Percentiles rank a stretch among this genome's conserved stretches.
phyloP scores from a whole-genome alignment of 2,797 vertebrate genomes.

The Hemibagrus guttatus region DNA sequence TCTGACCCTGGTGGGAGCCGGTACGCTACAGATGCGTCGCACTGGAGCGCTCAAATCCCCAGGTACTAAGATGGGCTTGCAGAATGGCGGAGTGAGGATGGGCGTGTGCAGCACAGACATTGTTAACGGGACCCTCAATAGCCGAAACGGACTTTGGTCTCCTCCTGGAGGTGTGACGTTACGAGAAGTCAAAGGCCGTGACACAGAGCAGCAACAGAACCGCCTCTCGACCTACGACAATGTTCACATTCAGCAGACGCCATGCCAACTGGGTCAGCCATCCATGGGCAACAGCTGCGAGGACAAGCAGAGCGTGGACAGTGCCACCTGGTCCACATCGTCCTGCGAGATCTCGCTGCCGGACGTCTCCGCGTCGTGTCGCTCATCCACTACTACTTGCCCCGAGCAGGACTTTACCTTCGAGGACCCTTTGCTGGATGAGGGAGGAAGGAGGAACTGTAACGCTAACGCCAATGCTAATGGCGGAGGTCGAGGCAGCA shows the following conservation, averaged over 20 bases:
- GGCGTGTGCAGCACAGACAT: conserved; percentile 82
- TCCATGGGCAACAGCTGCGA: conserved; percentile 81
- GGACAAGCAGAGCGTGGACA: conserved; percentile 97
- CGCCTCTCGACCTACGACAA: conserved; percentile 97
- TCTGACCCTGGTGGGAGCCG: conserved; percentile 73
- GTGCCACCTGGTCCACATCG: conserved; percentile 97
- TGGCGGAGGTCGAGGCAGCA: conserved; percentile 55
- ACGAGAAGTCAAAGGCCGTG: conserved; percentile 82
- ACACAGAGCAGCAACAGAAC: conserved; percentile 83
- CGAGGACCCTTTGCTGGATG: conserved; percentile 85
- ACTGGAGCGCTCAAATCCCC: conserved; percentile 82
- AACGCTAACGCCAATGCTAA: conserved; percentile 59
- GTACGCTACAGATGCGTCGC: conserved; percentile 79
- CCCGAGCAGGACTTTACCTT: conserved; percentile 94
- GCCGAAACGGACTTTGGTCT: conserved; percentile 79
- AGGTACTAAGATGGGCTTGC: conserved; percentile 92
- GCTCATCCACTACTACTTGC: conserved; percentile 96
- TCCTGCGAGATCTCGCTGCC: conserved; percentile 98
- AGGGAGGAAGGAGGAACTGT: conserved; percentile 75
- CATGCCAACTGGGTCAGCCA: conserved; percentile 60
- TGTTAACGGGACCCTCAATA: conserved; percentile 71
- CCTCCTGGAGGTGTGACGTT: conserved; percentile 86
- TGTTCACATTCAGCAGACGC: conserved; percentile 87
- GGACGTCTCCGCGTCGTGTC: conserved; percentile 92
- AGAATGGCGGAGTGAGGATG: conserved; percentile 81